phyloP scores from a whole-genome alignment of 1,140 invertebrate species.

The Amyelois transitella region DNA sequence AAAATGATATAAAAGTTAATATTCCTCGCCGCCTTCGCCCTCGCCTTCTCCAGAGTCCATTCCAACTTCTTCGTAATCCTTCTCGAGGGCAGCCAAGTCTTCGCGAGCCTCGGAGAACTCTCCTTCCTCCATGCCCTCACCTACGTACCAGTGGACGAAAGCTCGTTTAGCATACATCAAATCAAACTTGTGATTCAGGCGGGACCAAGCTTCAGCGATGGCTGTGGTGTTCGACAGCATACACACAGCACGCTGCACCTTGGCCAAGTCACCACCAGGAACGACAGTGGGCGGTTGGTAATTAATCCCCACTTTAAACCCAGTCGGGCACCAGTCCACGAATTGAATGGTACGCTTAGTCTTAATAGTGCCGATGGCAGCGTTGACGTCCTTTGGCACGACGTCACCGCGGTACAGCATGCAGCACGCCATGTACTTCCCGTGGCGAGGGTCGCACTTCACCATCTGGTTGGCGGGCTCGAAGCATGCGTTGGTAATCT shows the following conservation, averaged over 20 bases:
- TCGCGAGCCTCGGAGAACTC: slow-evolving; percentile 91
- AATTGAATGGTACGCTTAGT: slow-evolving; percentile 89
- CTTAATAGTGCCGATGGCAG: slow-evolving; percentile 88
- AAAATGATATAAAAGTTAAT: slow-evolving; percentile 72
- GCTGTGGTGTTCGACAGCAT: slow-evolving; percentile 92
- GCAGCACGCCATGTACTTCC: slow-evolving; percentile 93
- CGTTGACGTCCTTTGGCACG: slow-evolving; percentile 91
- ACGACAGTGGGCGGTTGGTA: slow-evolving; percentile 88
- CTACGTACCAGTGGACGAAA: slow-evolving; percentile 91
- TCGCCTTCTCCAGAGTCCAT: slow-evolving; percentile 84
- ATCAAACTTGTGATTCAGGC: slow-evolving; percentile 88
- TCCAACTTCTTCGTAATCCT: slow-evolving; percentile 89
- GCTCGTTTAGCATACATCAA: slow-evolving; percentile 74
- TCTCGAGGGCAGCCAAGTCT: slow-evolving; percentile 88
- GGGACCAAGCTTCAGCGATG: slow-evolving; percentile 85
- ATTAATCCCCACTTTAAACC: slow-evolving; percentile 86
- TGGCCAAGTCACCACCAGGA: slow-evolving; percentile 87
- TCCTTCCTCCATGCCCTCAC: slow-evolving; percentile 90
- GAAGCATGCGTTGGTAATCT: slow-evolving; percentile 93
- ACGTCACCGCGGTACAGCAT: slow-evolving; percentile 83
- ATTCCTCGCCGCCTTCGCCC: slow-evolving; percentile 83
- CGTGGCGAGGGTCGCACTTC: slow-evolving; percentile 90
- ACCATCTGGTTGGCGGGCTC: slow-evolving; percentile 94
- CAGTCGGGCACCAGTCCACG: slow-evolving; percentile 93
- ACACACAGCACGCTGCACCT: slow-evolving; percentile 87